Conservation (phyloP, 92 coral and sea anemone species). For the Actinernus sp. region DNA sequence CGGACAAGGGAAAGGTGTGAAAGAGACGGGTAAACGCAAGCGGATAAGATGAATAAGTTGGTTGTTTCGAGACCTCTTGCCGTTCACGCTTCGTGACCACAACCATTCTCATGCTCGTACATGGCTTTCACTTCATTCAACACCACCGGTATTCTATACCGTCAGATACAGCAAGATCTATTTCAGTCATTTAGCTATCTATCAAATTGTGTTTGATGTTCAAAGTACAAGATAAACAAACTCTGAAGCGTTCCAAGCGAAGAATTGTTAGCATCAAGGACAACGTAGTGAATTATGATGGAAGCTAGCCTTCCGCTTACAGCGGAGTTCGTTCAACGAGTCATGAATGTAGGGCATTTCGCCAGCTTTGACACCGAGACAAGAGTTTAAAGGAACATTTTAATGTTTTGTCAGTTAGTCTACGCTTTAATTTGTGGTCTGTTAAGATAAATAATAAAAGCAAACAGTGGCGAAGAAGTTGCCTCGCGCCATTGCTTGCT, state of each 20-base stretch:
- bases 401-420: slow-evolving; percentile 1
- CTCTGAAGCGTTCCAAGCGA: too few relatives aligned
- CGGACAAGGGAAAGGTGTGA: not conserved
- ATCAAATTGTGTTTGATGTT: too few relatives aligned
- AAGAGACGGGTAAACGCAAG: not conserved
- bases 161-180: slow-evolving; percentile 7
- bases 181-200: too few relatives aligned
- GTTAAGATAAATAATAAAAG: slow-evolving; percentile 13
- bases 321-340: too few relatives aligned
- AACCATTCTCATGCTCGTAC: not conserved
- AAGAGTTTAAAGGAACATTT: too few relatives aligned
- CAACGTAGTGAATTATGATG: too few relatives aligned
- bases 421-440: slow-evolving; percentile 18
- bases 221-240: too few relatives aligned
- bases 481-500: slow-evolving; percentile 17
- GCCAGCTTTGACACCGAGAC: too few relatives aligned
- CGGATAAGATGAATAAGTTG: slow-evolving; percentile 1
- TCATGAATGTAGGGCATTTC: too few relatives aligned
- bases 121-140: slow-evolving; percentile 46
- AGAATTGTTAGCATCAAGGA: too few relatives aligned
- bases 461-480: slow-evolving; percentile 18
- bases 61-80: too few relatives aligned
- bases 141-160: slow-evolving; percentile 32
- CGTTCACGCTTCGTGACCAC: slow-evolving; percentile 13
- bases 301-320: too few relatives aligned